Evolutionary conservation across 2,113 vertebrate genomes (phyloP), one percentile per base, ranked within the genome.

Genomic region (Channa maculata): DNA sequence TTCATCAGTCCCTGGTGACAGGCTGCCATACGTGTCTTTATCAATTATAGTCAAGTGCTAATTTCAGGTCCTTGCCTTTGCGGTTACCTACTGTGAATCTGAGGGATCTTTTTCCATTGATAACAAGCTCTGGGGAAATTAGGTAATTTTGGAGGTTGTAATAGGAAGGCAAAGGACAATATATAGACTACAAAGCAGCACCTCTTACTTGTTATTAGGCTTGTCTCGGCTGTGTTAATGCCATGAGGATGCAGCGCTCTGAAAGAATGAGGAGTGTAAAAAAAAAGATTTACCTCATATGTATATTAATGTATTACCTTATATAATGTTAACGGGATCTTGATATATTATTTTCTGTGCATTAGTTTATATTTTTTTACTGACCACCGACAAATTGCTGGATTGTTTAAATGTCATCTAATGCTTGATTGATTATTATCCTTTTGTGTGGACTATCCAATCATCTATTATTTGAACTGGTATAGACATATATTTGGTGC

Each of bases 51-150:
- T 86, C 77, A 82, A 71, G 50, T 79, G 65, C 58, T 71, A 60
- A 73, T 77, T 65, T 53, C 39, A 41, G 6, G 48, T 73, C 50
- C 34, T 60, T 79, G 70, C 84, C 91, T 38, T 87, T 85, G 63
- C 73, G 71, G 58, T 62, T 65, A 55, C 72, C 64, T 41, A 34
- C 55, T 73, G 15, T 68, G 66, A 45, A 83, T 65, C 38, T 33
- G 11, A 15, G 14, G 15, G 37, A 50, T 76, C 58, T 61, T 65
- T 89, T 90, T 84, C 90, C 87, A 85, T 68, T 57, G 79, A 88
- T 73, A 60, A 43, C 43, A 62, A 39, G 39, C 80, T 37, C 75
- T 5, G 39, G 74, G 80, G 85, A 78, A 82, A 82, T 65, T 4
- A 33, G n/a, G 41, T 68, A 36, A 68, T 33, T 65, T 65, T 66